Evolutionary conservation across 2,888 invertebrate species (phyloP).

Genomic region (Labia minor): DNA sequence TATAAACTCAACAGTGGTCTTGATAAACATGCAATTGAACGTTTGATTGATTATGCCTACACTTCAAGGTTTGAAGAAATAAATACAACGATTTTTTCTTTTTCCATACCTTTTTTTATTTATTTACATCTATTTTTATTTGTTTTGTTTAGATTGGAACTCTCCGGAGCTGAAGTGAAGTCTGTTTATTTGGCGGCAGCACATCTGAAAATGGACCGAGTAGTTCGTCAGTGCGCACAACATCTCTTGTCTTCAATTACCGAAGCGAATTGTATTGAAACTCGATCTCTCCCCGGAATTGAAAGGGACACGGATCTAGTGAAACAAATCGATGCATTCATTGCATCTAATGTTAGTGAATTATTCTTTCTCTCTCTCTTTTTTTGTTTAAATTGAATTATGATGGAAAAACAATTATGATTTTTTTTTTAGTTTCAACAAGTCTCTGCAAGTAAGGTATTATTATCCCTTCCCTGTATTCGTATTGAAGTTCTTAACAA

Average conservation of each 20-base stretch:
- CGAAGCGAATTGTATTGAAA: constrained; percentile 47
- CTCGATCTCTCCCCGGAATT: constrained; percentile 49
- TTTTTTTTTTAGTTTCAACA: constrained; percentile 46
- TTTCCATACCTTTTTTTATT: neutral
- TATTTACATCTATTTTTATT: neutral
- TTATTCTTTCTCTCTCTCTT: neutral
- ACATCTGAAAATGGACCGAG: constrained; percentile 62
- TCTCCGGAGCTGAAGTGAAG: constrained; percentile 48
- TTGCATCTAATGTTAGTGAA: constrained; percentile 51
- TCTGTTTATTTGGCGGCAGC: constrained; percentile 70
- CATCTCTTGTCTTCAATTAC: constrained; percentile 55
- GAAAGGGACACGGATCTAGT: constrained; percentile 45
- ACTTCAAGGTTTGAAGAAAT: constrained; percentile 47
- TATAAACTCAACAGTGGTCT: constrained; percentile 54
- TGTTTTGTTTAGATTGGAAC: constrained; percentile 38
- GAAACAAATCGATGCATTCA: constrained; percentile 55
- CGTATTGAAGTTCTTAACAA: constrained; percentile 65
- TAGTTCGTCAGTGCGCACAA: constrained; percentile 58
- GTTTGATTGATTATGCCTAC: constrained; percentile 72
- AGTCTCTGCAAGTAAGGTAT: constrained; percentile 50
- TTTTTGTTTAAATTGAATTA: neutral
- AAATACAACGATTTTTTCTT: constrained; percentile 14
- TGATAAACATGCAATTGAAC: constrained; percentile 57
- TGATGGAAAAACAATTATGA: neutral
- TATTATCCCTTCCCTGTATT: constrained; percentile 54